Evolutionary conservation across 2,797 vertebrate species (phyloP), one percentile per base, ranked within the genome.

Genomic region (Pantherophis alleghaniensis): DNA sequence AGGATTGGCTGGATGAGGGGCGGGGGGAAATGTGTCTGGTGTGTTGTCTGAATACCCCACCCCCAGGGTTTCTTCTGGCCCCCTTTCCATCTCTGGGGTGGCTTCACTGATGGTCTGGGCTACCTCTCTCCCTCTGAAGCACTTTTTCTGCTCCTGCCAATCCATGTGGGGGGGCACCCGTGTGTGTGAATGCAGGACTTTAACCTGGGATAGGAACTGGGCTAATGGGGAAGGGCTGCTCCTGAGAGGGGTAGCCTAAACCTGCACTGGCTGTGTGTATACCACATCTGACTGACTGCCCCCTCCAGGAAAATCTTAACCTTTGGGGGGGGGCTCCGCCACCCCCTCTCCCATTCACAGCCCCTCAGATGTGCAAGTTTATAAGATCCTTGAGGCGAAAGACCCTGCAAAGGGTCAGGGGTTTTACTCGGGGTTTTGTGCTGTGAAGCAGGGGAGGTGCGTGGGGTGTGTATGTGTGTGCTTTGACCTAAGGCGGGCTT

Each of bases 401-500:
- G 13, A 66, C 28, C 28, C 63, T n/a, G 63, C 28, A 32, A 14
- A 66, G 28, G 63, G 12, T 13, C 28, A 5, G 53, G 26, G 1
- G 22, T 0, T 7, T 28, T 42, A 9, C 42, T 6, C 0, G 0
- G n/a, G 88, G 5, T 16, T 6, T 32, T 37, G 20, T 20, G 12
- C 24, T 11, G 86, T 7, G 14, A 9, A 10, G 47, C 2, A 5
- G 4, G 26, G 63, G 7, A 7, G 1, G 32, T 1, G 60, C 0
- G 16, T 22, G 61, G 61, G 14, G n/a, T n/a, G 26, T 11, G 11
- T 0, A 9, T 1, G 2, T n/a, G 7, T 26, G 42, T 26, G 51
- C n/a, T 3, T 83, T 18, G 83, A 53, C 28, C 11, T 26, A 26
- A 5, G 12, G 6, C n/a, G 1, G 5, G 11, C 53, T 26, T 59